A percentile compares a stretch with the other conserved stretches of the same genome.
Evolutionary conservation across 2,888 invertebrate species (phyloP).

Genomic region (Drosophila niveifrons): DNA sequence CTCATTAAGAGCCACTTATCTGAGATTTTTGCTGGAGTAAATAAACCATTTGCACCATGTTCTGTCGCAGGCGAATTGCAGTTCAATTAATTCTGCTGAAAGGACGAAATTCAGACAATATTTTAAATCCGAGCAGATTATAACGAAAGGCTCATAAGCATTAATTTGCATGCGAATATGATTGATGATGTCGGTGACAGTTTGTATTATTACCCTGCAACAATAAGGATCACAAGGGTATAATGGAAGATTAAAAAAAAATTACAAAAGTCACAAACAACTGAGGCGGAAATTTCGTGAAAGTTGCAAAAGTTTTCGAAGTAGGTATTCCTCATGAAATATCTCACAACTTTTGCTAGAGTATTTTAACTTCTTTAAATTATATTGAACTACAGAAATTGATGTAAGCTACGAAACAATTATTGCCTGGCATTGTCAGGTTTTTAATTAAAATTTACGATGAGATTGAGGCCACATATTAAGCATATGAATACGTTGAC

Average conservation of each 20-base stretch:
- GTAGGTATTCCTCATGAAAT: not conserved
- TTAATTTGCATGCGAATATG: conserved; percentile 3
- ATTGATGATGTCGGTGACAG: conserved; percentile 12
- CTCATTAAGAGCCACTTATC: conserved; percentile 28
- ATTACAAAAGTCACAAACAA: not conserved
- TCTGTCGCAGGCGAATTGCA: conserved; percentile 2
- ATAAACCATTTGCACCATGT: conserved; percentile 10
- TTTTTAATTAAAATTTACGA: conserved; percentile 27
- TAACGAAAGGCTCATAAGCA: not conserved
- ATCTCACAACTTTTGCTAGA: not conserved
- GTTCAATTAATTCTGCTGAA: conserved; percentile 14
- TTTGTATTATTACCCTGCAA: conserved; percentile 8
- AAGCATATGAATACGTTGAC: conserved; percentile 13
- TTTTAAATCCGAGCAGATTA: conserved; percentile 8
- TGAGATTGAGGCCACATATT: conserved; percentile 3
- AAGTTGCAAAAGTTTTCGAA: not conserved
- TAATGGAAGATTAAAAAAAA: not conserved
- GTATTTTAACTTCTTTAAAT: conserved; percentile 1
- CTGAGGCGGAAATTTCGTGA: not conserved
- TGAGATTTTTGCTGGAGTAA: conserved; percentile 17
- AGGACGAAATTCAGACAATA: conserved; percentile 3
- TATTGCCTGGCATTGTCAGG: conserved; percentile 19
- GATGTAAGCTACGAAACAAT: conserved; percentile 8
- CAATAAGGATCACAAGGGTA: not conserved
- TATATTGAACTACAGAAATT: not conserved